Percentiles rank a stretch among this genome's conserved stretches.
Conservation (phyloP, 1,140 invertebrate genomes). For the Drosophila trapezifrons region DNA sequence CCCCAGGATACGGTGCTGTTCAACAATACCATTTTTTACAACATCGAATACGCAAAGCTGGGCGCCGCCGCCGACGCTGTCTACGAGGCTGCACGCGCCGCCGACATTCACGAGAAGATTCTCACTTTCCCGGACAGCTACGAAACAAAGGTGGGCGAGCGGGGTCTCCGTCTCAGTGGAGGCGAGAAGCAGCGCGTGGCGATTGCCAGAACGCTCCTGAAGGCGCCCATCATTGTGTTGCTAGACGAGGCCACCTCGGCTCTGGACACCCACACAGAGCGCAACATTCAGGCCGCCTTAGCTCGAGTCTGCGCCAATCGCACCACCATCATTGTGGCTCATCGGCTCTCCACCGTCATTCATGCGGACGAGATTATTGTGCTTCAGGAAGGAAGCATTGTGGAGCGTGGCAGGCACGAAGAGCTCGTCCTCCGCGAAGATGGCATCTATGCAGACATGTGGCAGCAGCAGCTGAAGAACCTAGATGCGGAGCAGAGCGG, state of each 20-base stretch:
- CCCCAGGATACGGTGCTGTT: conserved; percentile 99
- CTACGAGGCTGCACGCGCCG: conserved; percentile 93
- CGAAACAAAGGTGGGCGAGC: conserved; percentile 93
- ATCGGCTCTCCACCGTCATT: conserved; percentile 96
- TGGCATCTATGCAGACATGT: conserved; percentile 94
- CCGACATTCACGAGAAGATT: conserved; percentile 97
- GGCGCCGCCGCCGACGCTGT: conserved; percentile 92
- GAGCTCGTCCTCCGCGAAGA: conserved; percentile 87
- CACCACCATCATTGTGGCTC: conserved; percentile 96
- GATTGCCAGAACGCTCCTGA: conserved; percentile 94
- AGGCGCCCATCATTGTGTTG: conserved; percentile 93
- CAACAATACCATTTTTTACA: conserved; percentile 97
- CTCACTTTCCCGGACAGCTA: conserved; percentile 94
- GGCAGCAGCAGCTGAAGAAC: conserved; percentile 92
- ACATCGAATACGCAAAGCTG: conserved; percentile 96
- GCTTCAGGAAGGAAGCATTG: conserved; percentile 93
- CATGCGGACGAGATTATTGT: conserved; percentile 97
- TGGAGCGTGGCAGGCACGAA: conserved; percentile 95
- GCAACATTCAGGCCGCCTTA: conserved; percentile 92
- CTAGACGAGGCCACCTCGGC: conserved; percentile 96
- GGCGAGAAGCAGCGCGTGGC: conserved; percentile 97
- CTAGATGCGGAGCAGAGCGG: conserved; percentile 63
- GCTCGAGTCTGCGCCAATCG: conserved; percentile 91
- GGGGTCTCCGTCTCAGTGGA: conserved; percentile 92
- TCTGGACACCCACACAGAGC: conserved; percentile 92